Evolutionary conservation across 2,888 invertebrate species (phyloP).

Genomic region (Gymnosoma rotundatum): DNA sequence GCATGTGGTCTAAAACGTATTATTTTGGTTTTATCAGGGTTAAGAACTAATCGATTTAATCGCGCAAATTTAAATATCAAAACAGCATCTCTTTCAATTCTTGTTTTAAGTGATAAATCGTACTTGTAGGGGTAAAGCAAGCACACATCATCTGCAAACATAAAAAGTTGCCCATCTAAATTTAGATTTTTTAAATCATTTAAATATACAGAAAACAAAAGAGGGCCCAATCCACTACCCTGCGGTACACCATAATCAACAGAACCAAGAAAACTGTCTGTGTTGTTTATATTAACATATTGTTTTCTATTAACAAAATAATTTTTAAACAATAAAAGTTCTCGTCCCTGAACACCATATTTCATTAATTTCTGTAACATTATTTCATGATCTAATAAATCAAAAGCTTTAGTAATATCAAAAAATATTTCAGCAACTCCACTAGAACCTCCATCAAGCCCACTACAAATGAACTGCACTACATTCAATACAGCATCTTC

Average conservation of each 20-base stretch:
- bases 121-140: not conserved
- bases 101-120: not conserved
- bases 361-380: not conserved
- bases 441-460: not conserved
- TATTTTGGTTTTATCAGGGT: not conserved
- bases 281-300: not conserved
- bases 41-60: conserved; percentile 7
- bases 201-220: not conserved
- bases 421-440: conserved; percentile 6
- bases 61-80: conserved; percentile 11
- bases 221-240: conserved; percentile 6
- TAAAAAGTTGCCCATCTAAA: not conserved
- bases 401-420: conserved; percentile 3
- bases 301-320: conserved; percentile 10
- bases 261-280: not conserved
- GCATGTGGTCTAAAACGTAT: not conserved
- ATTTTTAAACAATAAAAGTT: not conserved
- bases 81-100: conserved; percentile 14
- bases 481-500: conserved; percentile 16
- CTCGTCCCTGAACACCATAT: not conserved
- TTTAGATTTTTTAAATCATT: conserved; percentile 1
- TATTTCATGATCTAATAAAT: not conserved
- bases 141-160: not conserved
- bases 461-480: conserved; percentile 4
- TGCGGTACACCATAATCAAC: conserved; percentile 19